phyloP scores from a whole-genome alignment of 2,888 invertebrate genomes.

The Tortrix viridana region DNA sequence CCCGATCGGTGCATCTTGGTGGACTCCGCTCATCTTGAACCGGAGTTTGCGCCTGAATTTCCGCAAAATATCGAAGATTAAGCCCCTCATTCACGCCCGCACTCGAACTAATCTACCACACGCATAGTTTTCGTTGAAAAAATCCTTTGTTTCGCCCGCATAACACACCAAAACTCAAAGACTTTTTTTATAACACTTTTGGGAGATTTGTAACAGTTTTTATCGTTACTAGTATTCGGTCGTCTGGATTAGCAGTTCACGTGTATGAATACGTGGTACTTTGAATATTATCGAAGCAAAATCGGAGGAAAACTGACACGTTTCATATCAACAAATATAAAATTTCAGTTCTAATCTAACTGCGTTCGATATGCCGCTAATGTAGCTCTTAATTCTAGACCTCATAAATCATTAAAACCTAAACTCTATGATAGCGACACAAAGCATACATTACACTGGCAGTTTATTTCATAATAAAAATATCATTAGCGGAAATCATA shows the following conservation, averaged over 20 bases:
- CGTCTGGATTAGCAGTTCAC: background rate
- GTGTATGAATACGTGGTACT: slow-evolving; percentile 21
- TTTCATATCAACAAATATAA: slow-evolving; percentile 33
- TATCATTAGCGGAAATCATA: background rate
- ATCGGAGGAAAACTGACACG: slow-evolving; percentile 27
- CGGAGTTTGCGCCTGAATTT: slow-evolving; percentile 51
- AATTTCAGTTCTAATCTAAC: slow-evolving; percentile 26
- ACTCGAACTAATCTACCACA: slow-evolving; percentile 42
- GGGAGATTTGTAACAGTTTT: background rate
- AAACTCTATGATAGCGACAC: rapidly evolving
- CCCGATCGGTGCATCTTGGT: slow-evolving; percentile 87
- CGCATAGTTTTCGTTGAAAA: slow-evolving; percentile 50
- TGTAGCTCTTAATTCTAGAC: background rate
- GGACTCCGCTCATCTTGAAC: slow-evolving; percentile 82
- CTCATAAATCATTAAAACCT: background rate
- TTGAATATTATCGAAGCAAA: slow-evolving; percentile 20
- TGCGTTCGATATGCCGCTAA: background rate
- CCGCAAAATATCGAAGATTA: slow-evolving; percentile 44
- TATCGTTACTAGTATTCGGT: background rate
- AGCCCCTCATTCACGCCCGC: slow-evolving; percentile 53
- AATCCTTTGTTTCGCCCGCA: slow-evolving; percentile 56
- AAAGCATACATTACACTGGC: background rate
- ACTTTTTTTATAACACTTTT: background rate
- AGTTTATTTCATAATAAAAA: too few relatives aligned
- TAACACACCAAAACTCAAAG: slow-evolving; percentile 1